Conservation (phyloP, 2,888 invertebrate genomes). For the Nomada goodeniana region DNA sequence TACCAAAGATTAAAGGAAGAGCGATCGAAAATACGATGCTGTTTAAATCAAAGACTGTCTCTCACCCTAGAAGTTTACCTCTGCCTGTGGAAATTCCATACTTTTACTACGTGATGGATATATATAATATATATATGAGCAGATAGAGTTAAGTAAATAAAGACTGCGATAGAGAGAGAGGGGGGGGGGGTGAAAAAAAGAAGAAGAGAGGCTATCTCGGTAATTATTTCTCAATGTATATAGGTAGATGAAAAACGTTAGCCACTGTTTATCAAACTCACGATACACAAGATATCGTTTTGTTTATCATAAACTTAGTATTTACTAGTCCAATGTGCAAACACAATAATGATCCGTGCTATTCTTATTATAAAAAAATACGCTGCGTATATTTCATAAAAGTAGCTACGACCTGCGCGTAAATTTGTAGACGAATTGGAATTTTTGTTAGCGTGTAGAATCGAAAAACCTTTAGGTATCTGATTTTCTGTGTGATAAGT, state of each 20-base stretch:
- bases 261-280: slow-evolving; percentile 13
- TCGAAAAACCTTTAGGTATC: slow-evolving; percentile 4
- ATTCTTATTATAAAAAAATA: background rate
- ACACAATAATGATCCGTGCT: background rate
- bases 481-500: slow-evolving; percentile 52
- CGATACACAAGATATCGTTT: slow-evolving; percentile 4
- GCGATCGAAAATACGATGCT: background rate
- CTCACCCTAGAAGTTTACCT: background rate
- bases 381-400: background rate
- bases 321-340: slow-evolving; percentile 45
- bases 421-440: background rate
- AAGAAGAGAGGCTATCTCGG: background rate
- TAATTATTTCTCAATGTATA: slow-evolving; percentile 6
- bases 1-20: slow-evolving; percentile 27
- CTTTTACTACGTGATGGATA: background rate
- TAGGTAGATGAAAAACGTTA: background rate
- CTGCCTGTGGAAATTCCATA: background rate
- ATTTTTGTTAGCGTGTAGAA: slow-evolving; percentile 5
- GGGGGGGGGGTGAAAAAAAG: background rate
- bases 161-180: background rate
- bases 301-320: slow-evolving; percentile 13
- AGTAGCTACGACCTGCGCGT: background rate
- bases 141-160: background rate
- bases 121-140: background rate
- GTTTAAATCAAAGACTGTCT: slow-evolving; percentile 20